These are phyloP conservation scores for Byasa hedistus DNA, from an alignment of 2,888 invertebrate species.

Conservation along the genomic window DNA sequence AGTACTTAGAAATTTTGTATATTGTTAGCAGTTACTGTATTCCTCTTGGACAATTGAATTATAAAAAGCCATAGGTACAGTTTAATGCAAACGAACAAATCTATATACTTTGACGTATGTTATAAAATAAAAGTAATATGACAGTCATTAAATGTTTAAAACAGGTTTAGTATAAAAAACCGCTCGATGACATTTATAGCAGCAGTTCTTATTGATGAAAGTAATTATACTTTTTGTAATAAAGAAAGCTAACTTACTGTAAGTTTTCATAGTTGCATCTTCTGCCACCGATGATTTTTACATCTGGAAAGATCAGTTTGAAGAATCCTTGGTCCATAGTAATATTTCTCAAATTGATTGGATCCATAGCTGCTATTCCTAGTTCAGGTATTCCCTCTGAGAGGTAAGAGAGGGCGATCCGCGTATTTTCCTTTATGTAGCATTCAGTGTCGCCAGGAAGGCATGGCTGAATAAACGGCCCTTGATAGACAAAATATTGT, in stretches of 20 bases:
- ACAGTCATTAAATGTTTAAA: too few species aligned
- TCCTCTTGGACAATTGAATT: background rate
- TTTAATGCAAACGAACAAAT: background rate
- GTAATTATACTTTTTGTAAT: background rate
- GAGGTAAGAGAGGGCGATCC: constrained; percentile 6
- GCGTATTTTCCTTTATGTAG: constrained; percentile 9
- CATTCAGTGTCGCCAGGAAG: constrained; percentile 13
- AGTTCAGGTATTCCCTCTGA: constrained; percentile 18
- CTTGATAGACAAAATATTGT: constrained; percentile 3
- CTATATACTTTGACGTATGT: background rate
- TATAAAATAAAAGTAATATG: background rate
- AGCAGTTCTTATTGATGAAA: background rate
- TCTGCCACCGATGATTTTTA: constrained; percentile 10
- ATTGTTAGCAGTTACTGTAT: too few species aligned
- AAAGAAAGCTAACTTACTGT: background rate
- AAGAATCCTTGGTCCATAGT: constrained; percentile 19
- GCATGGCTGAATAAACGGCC: background rate
- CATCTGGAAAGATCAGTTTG: constrained; percentile 8
- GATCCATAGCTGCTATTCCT: constrained; percentile 14
- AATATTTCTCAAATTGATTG: constrained; percentile 15
- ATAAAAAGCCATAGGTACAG: background rate
- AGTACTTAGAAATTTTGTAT: too few species aligned
- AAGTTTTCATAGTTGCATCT: constrained; percentile 5
- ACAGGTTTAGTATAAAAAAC: too few species aligned
- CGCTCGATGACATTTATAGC: background rate